These are phyloP conservation scores for Melitaea cinxia DNA, from an alignment of 1,140 invertebrate species.

Conservation along the genomic window DNA sequence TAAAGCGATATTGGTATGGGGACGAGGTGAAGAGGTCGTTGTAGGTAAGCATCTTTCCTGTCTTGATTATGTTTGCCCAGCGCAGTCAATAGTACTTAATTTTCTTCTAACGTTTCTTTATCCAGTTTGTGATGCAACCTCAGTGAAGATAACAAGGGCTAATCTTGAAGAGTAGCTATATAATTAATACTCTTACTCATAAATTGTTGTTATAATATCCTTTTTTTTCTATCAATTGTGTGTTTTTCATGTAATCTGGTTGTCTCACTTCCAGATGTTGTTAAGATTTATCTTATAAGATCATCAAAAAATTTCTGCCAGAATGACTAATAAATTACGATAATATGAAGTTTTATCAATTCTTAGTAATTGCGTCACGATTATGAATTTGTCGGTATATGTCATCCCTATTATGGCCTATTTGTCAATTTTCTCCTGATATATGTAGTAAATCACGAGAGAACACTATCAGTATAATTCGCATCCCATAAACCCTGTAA, in stretches of 20 bases:
- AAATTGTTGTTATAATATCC: no score
- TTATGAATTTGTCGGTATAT: no score
- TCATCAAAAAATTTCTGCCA: no score
- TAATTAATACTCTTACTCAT: not conserved
- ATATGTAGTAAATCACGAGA: conserved; percentile 42
- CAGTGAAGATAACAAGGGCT: not conserved
- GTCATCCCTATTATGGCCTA: not conserved
- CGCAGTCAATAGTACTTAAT: conserved; percentile 63
- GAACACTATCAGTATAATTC: conserved; percentile 49
- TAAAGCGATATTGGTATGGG: not conserved
- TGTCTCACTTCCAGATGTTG: no score
- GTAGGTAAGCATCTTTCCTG: conserved; percentile 51
- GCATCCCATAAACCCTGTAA: conserved; percentile 60
- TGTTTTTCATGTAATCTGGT: no score
- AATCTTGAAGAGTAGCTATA: not conserved
- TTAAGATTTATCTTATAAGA: no score
- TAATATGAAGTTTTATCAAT: no score
- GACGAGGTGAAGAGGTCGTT: conserved; percentile 16
- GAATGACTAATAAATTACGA: no score
- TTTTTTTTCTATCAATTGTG: no score
- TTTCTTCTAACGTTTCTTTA: conserved; percentile 56
- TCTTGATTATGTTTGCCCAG: conserved; percentile 64
- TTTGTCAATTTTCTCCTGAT: conserved; percentile 16
- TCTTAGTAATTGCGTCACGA: no score
- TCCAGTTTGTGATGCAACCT: conserved; percentile 28